Percentiles rank a stretch among this genome's conserved stretches.
Evolutionary conservation across 2,797 vertebrate genomes (phyloP).

Genomic region (Catamblyrhynchus diadema): DNA sequence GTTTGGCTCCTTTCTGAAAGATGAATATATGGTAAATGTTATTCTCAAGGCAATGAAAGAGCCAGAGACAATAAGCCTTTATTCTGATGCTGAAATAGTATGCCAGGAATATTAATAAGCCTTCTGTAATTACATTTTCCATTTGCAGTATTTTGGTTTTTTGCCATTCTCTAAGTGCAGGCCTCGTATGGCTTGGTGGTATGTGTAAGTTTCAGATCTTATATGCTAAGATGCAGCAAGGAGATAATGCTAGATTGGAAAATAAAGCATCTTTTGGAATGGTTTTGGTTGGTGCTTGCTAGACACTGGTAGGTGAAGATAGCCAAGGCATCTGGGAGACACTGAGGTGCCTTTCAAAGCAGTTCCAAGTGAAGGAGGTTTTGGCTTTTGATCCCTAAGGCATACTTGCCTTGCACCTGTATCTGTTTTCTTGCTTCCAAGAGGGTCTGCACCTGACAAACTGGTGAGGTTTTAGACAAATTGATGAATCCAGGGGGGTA

Average conservation of each 20-base stretch:
- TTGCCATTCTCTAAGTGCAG: conserved; percentile 29
- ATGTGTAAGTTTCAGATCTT: background rate
- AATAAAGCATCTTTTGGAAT: background rate
- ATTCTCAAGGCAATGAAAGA: conserved; percentile 22
- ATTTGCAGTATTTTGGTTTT: conserved; percentile 11
- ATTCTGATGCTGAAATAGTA: conserved; percentile 20
- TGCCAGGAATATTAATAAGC: conserved; percentile 47
- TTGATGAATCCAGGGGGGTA: background rate
- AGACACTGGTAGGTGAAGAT: background rate
- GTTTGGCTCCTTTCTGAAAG: conserved; percentile 35
- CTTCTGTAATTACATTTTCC: conserved; percentile 51
- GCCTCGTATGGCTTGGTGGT: background rate
- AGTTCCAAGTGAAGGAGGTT: background rate
- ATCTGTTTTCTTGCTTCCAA: background rate
- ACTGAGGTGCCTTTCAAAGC: background rate
- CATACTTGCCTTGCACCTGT: background rate
- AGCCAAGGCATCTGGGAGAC: background rate
- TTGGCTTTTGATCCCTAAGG: background rate
- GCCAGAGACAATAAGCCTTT: conserved; percentile 52
- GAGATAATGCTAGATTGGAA: background rate
- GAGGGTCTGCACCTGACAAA: background rate
- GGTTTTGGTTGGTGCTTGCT: background rate
- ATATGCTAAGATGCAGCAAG: background rate
- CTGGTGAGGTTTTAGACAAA: background rate
- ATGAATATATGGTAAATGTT: conserved; percentile 40